Evolutionary conservation across 2,113 vertebrate genomes (phyloP).

Genomic region (Apteryx mantelli): DNA sequence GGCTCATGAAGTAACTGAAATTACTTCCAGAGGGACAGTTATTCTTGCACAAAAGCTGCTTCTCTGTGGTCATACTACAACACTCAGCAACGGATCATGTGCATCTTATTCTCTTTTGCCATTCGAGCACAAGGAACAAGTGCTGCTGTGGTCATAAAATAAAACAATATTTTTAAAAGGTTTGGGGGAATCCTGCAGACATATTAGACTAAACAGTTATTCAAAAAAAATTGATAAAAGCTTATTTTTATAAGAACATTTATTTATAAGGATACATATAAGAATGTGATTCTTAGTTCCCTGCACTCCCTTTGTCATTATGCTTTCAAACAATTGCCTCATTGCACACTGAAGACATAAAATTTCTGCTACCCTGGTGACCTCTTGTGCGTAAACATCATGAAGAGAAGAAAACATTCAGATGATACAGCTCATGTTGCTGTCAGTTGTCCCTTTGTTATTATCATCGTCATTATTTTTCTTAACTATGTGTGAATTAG

Average conservation of each 20-base stretch:
- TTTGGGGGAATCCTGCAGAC: neutral
- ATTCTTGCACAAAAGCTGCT: neutral
- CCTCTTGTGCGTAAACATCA: neutral
- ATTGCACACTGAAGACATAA: neutral
- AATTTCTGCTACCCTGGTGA: neutral
- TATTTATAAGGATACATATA: neutral
- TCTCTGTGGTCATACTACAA: neutral
- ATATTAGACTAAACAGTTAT: neutral
- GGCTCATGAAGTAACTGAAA: neutral
- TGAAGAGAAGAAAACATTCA: neutral
- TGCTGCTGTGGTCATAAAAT: neutral
- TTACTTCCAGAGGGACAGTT: neutral
- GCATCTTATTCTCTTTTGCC: neutral
- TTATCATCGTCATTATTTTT: neutral
- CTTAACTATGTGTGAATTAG: neutral
- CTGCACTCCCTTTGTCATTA: neutral
- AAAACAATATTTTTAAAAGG: neutral
- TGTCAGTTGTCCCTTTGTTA: neutral
- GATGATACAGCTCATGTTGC: neutral
- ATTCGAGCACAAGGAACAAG: neutral
- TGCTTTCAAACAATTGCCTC: neutral
- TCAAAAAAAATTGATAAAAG: neutral
- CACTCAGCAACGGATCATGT: neutral
- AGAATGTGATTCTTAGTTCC: neutral
- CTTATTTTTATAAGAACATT: neutral